Conservation (phyloP, 2,888 invertebrate species). For the Rotaria sp. region DNA sequence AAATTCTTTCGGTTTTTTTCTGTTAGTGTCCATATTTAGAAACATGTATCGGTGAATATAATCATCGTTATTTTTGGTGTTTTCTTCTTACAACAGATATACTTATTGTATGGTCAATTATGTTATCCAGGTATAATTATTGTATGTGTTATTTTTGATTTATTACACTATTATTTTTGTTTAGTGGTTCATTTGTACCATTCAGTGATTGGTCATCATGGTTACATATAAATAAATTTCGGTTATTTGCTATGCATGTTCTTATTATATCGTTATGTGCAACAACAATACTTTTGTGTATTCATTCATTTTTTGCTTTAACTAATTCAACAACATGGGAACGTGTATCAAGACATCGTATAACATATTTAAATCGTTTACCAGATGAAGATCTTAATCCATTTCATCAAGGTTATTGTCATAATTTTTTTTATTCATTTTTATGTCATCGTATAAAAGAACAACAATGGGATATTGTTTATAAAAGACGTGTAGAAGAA, state of each 20-base stretch:
- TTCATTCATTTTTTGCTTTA: conserved; percentile 52
- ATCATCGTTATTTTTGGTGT: conserved; percentile 52
- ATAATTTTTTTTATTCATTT: conserved; percentile 45
- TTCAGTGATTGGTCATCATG: conserved; percentile 46
- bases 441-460: neutral
- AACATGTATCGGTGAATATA: conserved; percentile 54
- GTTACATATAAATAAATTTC: conserved; percentile 47
- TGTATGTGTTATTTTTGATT: conserved; percentile 31
- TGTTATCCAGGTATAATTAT: conserved; percentile 43
- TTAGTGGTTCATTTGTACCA: conserved; percentile 46
- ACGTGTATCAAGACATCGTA: conserved; percentile 50
- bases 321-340: conserved; percentile 55
- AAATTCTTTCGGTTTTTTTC: neutral
- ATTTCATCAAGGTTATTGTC: conserved; percentile 51
- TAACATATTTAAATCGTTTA: conserved; percentile 53
- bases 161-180: conserved; percentile 33
- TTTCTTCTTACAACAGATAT: conserved; percentile 48
- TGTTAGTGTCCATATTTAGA: conserved; percentile 54
- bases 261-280: conserved; percentile 47
- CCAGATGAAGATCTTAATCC: conserved; percentile 50
- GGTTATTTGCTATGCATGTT: conserved; percentile 47
- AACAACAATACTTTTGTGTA: conserved; percentile 47
- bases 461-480: conserved; percentile 23
- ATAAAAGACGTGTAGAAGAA: conserved; percentile 16
- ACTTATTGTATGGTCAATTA: conserved; percentile 47